Base-by-base conservation (phyloP, 2,113 vertebrate species). In the Limnothrissa miodon region DNA sequence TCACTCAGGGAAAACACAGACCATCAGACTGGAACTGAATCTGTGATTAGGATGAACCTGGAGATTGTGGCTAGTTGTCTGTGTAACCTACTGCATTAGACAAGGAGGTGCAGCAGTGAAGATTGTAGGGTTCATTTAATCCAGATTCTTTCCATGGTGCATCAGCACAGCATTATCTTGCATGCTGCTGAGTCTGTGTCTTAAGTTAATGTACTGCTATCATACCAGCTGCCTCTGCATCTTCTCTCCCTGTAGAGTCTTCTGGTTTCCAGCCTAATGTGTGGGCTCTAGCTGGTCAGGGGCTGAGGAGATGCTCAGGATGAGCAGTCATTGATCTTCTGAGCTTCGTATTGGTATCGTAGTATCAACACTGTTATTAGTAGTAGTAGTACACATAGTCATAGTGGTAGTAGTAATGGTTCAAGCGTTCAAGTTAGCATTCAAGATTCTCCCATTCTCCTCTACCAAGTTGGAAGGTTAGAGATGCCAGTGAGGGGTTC, bases 181-280 rank as follows among this genome's bases (percentile, higher is more conserved):
- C 13, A 3, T 66, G 59, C 59, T 33, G n/a, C 59, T 29, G 25
- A 29, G 59, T 62, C 59, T 10, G 59, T 62, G 59, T 29, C 59
- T 6, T n/a, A 11, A 25, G 59, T 66, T 33, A 66, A 66, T 33
- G 59, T 33, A 11, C 59, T 33, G 59, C 2, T 66, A 29, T 33
- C 59, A 66, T 1, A 13, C n/a, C 59, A 3, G 8, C 33, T 3
- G 59, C 53, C 7, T 59, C 21, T 59, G 23, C 59, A 10, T 66
- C 59, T 33, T 66, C 86, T 83, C 45, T 80, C 51, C 78, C 81
- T 62, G 80, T 62, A 80, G 78, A 79, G 39, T 42, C 84, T 88
- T 92, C 89, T 86, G 78, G 82, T 92, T 90, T 91, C 90, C 44
- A 19, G 82, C 82, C 45, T 90, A 85, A 91, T 89, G 88, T 87